Evolutionary conservation across 2,888 invertebrate genomes (phyloP), one percentile per base, ranked within the genome.

Genomic region (Oithona nana): DNA sequence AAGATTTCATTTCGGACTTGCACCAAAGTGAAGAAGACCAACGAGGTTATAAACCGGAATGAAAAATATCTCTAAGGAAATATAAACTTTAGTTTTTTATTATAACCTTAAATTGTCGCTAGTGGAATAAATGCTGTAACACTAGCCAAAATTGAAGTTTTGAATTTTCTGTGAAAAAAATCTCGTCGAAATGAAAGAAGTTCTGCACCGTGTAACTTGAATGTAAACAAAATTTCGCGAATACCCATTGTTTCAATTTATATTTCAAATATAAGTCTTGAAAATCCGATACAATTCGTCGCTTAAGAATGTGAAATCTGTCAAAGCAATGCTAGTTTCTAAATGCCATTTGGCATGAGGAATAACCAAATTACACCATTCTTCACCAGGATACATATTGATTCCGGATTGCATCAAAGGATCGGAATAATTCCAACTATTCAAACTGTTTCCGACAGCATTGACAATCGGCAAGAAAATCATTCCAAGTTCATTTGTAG

Each of bases 281-380:
- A 58, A 28, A 22, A 63, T 22, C 28, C 22, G 63, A 22, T 52
- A 54, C 62, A 63, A 28, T n/a, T 54, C 30, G 28, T 51, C 52
- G 20, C 20, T 28, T 13, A 57, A 26, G 22, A 24, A n/a, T 8
- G 59, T 28, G 6, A 59, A 48, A 24, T 59, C 59, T 20, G 48
- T 24, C 28, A 59, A 26, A 20, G 48, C 59, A 24, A 59, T 48
- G 11, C 26, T 22, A 26, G 59, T 28, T 26, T 59, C 49, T 26
- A 59, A 28, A 26, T 59, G 59, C 59, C 59, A 59, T 48, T 59
- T 59, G 28, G 59, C 59, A 26, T 59, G 59, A 49, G 59, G 59
- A 24, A 31, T 48, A 2, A 59, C 59, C 20, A n/a, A n/a, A 59
- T 59, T 59, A 26, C 59, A 59, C 59, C 59, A 59, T 2, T n/a